These are phyloP conservation scores for Orthosia gothica DNA, from an alignment of 2,888 invertebrate genomes.

Conservation along the genomic window DNA sequence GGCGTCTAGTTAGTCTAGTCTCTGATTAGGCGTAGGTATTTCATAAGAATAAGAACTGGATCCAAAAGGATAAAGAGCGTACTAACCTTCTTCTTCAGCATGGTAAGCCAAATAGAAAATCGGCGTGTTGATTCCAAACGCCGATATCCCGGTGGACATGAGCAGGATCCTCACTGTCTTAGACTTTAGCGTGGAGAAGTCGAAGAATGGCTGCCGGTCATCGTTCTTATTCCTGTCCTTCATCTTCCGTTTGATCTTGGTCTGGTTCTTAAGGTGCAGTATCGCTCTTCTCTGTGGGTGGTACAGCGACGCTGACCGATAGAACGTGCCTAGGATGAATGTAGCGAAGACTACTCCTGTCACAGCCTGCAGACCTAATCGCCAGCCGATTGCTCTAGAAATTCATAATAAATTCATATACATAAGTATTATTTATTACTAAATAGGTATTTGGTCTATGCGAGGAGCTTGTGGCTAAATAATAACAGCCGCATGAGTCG, in stretches of 20 bases:
- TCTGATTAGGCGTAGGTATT: too few species aligned
- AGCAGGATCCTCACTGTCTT: slow-evolving; percentile 96
- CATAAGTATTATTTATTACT: slow-evolving; percentile 75
- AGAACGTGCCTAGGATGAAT: slow-evolving; percentile 96
- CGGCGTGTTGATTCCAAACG: slow-evolving; percentile 96
- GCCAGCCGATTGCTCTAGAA: slow-evolving; percentile 95
- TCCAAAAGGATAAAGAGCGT: slow-evolving; percentile 41
- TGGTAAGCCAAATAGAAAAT: slow-evolving; percentile 96
- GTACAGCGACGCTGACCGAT: slow-evolving; percentile 97
- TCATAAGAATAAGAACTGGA: background rate
- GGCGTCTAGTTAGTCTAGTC: too few species aligned
- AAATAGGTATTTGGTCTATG: too few species aligned
- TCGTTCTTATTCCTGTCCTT: slow-evolving; percentile 95
- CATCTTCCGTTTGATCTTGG: slow-evolving; percentile 94
- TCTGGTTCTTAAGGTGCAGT: slow-evolving; percentile 96
- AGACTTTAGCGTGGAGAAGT: slow-evolving; percentile 96
- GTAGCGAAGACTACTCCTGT: slow-evolving; percentile 96
- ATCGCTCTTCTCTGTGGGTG: slow-evolving; percentile 97
- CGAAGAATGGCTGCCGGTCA: slow-evolving; percentile 96
- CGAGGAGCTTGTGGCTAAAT: too few species aligned
- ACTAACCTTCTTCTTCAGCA: slow-evolving; percentile 94
- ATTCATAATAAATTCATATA: background rate
- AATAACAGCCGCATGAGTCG: too few species aligned
- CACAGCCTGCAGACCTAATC: slow-evolving; percentile 96
- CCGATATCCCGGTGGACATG: slow-evolving; percentile 95